These are phyloP conservation scores for Achroia grisella DNA, from an alignment of 1,140 invertebrate species.

Conservation along the genomic window DNA sequence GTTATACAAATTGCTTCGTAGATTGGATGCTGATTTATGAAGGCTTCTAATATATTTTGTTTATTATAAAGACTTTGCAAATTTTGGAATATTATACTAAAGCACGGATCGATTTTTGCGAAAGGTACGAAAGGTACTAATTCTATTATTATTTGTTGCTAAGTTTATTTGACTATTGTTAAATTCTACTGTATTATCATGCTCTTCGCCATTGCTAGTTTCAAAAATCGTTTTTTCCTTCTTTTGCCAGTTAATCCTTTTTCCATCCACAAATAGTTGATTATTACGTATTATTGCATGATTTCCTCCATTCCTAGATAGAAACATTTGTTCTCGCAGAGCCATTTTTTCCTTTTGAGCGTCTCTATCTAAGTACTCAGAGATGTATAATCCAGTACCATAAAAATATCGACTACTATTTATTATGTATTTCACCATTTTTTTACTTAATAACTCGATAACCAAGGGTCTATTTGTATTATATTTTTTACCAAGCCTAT, in stretches of 20 bases:
- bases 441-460: constrained; percentile 11
- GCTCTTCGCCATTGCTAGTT: too few species aligned
- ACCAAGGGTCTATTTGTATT: constrained; percentile 5
- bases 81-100: too few species aligned
- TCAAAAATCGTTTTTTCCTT: not conserved
- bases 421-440: constrained; percentile 9
- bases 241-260: not conserved
- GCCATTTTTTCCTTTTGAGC: not conserved
- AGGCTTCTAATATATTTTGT: constrained; percentile 5
- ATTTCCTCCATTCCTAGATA: not conserved
- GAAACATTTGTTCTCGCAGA: not conserved
- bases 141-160: not conserved
- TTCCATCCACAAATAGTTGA: constrained; percentile 1
- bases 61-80: constrained; percentile 12
- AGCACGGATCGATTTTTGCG: too few species aligned
- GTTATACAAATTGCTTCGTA: constrained; percentile 8
- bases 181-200: too few species aligned
- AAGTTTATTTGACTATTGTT: not conserved
- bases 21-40: not conserved
- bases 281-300: constrained; percentile 1
- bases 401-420: constrained; percentile 6
- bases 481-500: too few species aligned
- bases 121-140: not conserved
- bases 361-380: constrained; percentile 1
- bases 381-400: constrained; percentile 2